These are phyloP conservation scores for Lampris megalopsis DNA, from an alignment of 2,113 vertebrate genomes.

Conservation along the genomic window DNA sequence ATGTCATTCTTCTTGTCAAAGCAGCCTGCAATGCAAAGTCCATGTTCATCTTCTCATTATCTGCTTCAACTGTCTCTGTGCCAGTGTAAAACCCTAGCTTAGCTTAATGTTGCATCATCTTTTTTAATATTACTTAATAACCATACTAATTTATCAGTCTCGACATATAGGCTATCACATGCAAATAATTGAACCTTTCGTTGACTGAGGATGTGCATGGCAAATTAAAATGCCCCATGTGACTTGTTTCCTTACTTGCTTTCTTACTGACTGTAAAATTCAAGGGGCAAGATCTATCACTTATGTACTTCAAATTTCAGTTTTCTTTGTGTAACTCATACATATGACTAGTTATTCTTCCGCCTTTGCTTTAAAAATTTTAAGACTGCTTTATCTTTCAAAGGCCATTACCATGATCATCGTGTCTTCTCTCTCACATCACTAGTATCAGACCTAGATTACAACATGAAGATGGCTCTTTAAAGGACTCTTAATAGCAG, in stretches of 20 bases:
- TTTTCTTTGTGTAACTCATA: background rate
- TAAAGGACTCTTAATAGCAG: background rate
- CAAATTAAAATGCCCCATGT: background rate
- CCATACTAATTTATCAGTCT: too few species aligned
- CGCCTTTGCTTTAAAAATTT: background rate
- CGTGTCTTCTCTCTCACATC: constrained; percentile 30
- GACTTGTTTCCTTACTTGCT: background rate
- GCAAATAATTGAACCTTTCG: too few species aligned
- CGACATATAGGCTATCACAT: too few species aligned
- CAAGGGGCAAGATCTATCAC: background rate
- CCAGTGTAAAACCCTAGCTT: background rate
- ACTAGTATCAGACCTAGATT: background rate
- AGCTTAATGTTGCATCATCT: too few species aligned
- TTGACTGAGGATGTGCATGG: background rate
- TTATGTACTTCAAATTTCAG: background rate
- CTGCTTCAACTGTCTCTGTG: background rate
- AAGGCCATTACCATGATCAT: background rate
- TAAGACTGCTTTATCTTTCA: background rate
- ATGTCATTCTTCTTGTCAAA: background rate
- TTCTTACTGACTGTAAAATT: background rate
- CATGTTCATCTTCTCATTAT: background rate
- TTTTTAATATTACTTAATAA: too few species aligned
- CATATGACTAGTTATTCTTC: background rate
- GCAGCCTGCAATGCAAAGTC: background rate
- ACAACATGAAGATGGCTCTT: constrained; percentile 2